Conservation (phyloP, 2,113 vertebrate genomes). For the Hemiprocne comata region DNA sequence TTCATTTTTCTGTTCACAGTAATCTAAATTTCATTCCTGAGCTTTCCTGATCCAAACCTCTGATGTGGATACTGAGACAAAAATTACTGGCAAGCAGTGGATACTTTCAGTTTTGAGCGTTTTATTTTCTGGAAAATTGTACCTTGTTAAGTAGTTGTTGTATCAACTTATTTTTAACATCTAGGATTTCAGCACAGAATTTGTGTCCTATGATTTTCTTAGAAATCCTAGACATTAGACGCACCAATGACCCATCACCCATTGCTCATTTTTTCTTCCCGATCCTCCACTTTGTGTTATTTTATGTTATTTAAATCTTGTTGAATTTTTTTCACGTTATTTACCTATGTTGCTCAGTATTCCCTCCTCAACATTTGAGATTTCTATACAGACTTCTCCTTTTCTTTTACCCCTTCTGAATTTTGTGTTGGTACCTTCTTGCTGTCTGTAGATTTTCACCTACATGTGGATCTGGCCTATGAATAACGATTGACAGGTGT, state of each 20-base stretch:
- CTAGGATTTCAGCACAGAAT: background rate
- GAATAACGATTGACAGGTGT: background rate
- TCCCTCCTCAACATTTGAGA: background rate
- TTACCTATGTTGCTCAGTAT: background rate
- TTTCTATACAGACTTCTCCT: background rate
- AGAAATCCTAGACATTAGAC: background rate
- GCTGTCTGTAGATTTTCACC: background rate
- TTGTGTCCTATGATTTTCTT: background rate
- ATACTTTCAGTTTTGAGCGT: background rate
- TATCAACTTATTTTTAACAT: background rate
- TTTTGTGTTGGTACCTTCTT: background rate
- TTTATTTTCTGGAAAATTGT: background rate
- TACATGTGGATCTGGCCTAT: background rate
- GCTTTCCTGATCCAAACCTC: background rate
- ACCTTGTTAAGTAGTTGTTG: background rate
- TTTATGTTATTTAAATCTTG: background rate
- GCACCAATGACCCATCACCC: background rate
- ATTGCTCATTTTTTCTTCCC: background rate
- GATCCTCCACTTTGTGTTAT: background rate
- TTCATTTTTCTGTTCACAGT: background rate
- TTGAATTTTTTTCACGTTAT: background rate
- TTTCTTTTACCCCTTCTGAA: background rate
- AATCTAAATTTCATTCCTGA: background rate
- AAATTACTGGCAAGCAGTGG: background rate
- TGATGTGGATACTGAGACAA: background rate